These are phyloP conservation scores for Engraulis encrasicolus DNA, from an alignment of 2,113 vertebrate genomes.

Conservation along the genomic window DNA sequence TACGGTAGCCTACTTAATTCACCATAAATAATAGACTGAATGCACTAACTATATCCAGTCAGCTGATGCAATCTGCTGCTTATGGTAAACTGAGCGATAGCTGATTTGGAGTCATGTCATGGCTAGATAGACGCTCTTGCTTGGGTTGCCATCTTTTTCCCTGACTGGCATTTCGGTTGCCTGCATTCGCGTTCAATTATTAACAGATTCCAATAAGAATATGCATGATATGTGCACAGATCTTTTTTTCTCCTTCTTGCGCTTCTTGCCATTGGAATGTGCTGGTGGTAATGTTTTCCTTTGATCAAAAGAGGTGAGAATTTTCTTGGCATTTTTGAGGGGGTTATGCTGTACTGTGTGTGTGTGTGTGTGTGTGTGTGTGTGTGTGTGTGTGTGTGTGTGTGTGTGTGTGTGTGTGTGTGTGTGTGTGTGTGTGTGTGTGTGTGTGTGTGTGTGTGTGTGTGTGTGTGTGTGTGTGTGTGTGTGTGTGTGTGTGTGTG, in stretches of 20 bases:
- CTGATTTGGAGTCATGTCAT: not conserved
- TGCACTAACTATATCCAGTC: too few relatives aligned
- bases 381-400: not conserved
- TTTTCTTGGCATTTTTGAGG: not conserved
- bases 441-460: slow-evolving; percentile 54
- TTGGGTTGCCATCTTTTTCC: not conserved
- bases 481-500: slow-evolving; percentile 55
- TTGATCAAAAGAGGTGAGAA: slow-evolving; percentile 14
- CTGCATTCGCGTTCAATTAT: not conserved
- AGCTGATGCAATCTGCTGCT: too few relatives aligned
- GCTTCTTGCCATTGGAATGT: not conserved
- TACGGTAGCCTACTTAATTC: too few relatives aligned
- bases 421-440: not conserved
- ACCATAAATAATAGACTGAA: too few relatives aligned
- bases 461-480: not conserved
- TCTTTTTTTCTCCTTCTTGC: not conserved
- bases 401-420: slow-evolving; percentile 52
- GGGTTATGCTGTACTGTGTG: slow-evolving; percentile 50
- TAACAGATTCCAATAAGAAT: slow-evolving; percentile 18
- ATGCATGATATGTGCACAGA: slow-evolving; percentile 5
- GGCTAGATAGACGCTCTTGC: not conserved
- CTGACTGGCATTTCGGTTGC: not conserved
- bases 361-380: slow-evolving; percentile 40
- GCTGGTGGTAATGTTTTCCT: slow-evolving; percentile 1
- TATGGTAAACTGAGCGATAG: not conserved